These are phyloP conservation scores for Trichomalopsis sarcophagae DNA, from an alignment of 1,140 invertebrate species.

Conservation along the genomic window DNA sequence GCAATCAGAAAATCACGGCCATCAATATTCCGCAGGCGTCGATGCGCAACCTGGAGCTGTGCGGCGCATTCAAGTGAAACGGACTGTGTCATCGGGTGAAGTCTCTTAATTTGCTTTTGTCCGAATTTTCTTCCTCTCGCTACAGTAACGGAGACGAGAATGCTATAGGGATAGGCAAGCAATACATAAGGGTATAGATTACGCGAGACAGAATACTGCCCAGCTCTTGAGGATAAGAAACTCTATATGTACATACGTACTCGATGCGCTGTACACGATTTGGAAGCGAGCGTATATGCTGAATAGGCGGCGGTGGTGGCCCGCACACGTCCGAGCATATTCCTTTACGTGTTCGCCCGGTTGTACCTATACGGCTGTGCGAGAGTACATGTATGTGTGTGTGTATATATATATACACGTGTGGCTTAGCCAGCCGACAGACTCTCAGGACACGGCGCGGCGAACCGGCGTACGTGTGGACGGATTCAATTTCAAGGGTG, in stretches of 20 bases:
- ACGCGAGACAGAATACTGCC: not conserved
- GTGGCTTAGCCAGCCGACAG: not conserved
- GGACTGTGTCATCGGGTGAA: too few species aligned
- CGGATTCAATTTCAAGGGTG: constrained; percentile 35
- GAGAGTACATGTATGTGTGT: too few species aligned
- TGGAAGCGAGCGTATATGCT: not conserved
- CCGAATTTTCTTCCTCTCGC: too few species aligned
- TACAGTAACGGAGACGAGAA: too few species aligned
- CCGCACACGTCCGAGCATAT: not conserved
- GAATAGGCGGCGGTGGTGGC: not conserved
- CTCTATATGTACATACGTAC: not conserved
- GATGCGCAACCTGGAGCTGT: not conserved
- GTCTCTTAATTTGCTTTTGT: too few species aligned
- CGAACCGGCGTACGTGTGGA: constrained; percentile 21
- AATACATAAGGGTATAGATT: not conserved
- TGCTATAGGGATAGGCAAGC: not conserved
- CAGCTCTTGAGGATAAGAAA: not conserved
- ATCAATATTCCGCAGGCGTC: constrained; percentile 20
- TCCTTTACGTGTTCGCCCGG: not conserved
- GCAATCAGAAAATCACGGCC: constrained; percentile 34
- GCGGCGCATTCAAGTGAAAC: not conserved
- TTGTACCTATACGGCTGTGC: not conserved
- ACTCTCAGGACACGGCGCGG: not conserved
- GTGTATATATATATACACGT: not conserved
- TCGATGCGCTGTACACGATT: not conserved